These are phyloP conservation scores for Microcebus tavaratra DNA, from an alignment of 2,113 vertebrate species.

Conservation along the genomic window DNA sequence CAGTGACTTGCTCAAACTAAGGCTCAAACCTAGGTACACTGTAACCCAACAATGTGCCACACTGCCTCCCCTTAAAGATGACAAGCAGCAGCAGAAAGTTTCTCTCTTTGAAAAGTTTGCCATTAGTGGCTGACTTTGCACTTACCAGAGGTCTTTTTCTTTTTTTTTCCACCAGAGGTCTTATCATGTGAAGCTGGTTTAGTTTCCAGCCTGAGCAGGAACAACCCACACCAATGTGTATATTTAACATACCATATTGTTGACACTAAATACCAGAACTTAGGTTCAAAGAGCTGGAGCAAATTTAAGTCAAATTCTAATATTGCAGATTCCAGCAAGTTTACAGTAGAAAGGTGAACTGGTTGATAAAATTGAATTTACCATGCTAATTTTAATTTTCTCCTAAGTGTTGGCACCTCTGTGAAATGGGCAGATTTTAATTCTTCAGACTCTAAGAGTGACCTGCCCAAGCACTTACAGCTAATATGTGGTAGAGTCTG, in stretches of 20 bases:
- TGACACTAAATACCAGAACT: constrained; percentile 60
- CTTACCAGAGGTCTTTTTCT: neutral
- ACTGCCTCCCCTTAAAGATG: neutral
- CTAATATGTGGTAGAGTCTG: neutral
- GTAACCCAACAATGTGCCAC: neutral
- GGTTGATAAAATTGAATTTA: constrained; percentile 19
- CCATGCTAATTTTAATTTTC: neutral
- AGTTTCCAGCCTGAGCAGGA: constrained; percentile 70
- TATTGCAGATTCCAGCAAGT: constrained; percentile 2
- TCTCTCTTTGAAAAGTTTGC: neutral
- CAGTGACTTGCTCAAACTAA: neutral
- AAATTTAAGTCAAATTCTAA: constrained; percentile 40
- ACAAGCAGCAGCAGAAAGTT: neutral
- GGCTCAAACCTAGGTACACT: neutral
- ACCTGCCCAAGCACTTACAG: neutral
- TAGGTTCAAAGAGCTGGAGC: neutral
- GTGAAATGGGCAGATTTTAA: neutral
- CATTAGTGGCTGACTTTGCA: constrained; percentile 28
- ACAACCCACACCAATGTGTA: constrained; percentile 54
- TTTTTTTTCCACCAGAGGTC: neutral
- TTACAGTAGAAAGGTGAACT: neutral
- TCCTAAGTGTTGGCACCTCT: neutral
- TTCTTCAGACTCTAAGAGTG: neutral
- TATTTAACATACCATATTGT: constrained; percentile 72
- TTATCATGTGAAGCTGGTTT: constrained; percentile 33